Evolutionary conservation across 2,113 vertebrate species (phyloP), one percentile per base, ranked within the genome.

Genomic region (Gambusia affinis): DNA sequence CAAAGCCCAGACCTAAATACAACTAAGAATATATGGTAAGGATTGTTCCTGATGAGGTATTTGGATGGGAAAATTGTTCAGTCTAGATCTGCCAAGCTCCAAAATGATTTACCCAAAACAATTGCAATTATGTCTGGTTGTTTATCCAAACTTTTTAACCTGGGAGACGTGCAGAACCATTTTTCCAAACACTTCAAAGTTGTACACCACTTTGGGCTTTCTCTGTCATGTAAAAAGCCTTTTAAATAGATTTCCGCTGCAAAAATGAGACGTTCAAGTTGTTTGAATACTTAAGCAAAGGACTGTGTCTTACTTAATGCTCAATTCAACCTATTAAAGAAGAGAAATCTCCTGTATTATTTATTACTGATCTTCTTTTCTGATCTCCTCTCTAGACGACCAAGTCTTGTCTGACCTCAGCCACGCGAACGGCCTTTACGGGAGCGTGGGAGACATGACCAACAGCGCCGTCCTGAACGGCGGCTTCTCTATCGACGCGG

Each of bases 321-420:
- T 71, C 0, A 39, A 39, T 61, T 7, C 60, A 60, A 60, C 68
- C 17, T 85, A 78, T 86, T 80, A n/a, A 37, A 27, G 60, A 75
- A 65, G 73, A 75, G 79, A 39, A 62, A 68, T 78, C 79, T 81
- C 33, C 42, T 79, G 72, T 76, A 67, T 81, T 71, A 63, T 80
- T 44, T 63, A 12, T 35, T 37, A 37, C 71, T 29, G 61, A 62
- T 88, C 91, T 88, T 90, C 80, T 86, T 57, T n/a, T n/a, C 51
- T 57, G 51, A 57, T 87, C 91, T 88, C 90, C 80, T 86, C 64
- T 87, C 14, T 95, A 99, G 98, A 99, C 54, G 98, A 99, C 69
- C 98, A 99, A 90, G 97, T 98, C 87, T 95, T 99, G 91, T 97
- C 97, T 8, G 97, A 99, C 84, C 95, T 99, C 19, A 93, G 97